Evolutionary conservation across 53 echinoderm and acorn worm genomes (phyloP).

Genomic region (Paracentrotus lividus): DNA sequence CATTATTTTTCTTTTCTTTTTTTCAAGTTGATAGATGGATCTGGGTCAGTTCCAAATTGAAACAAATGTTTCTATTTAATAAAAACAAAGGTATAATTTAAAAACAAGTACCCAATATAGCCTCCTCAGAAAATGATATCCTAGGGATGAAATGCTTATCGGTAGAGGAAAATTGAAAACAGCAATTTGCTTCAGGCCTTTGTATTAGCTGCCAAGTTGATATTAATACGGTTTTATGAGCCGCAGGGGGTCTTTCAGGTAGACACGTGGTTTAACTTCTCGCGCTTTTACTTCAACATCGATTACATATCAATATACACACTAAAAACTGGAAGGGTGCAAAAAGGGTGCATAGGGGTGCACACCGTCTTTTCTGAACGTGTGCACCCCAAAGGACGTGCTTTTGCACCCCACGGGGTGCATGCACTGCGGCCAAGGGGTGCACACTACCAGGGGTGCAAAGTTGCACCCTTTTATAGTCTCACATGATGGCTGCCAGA

Average conservation of each 20-base stretch:
- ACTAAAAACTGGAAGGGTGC: no score
- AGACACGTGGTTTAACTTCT: not conserved
- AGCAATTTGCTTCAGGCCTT: not conserved
- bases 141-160: not conserved
- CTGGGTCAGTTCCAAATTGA: not conserved
- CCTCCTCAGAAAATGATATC: not conserved
- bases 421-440: no score
- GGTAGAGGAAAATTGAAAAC: slow-evolving; percentile 16
- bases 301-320: not conserved
- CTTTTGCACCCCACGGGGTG: no score
- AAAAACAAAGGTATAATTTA: not conserved
- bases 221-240: not conserved
- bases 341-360: no score
- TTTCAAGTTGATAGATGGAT: not conserved
- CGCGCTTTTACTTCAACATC: not conserved
- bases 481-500: no score
- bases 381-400: no score
- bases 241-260: not conserved
- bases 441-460: no score
- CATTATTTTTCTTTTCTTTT: not conserved
- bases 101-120: not conserved
- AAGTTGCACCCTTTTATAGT: no score
- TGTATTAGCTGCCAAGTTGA: not conserved
- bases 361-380: no score
- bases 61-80: not conserved